Conservation (phyloP, 1,140 invertebrate genomes). For the Brachionus rotundiformis region DNA sequence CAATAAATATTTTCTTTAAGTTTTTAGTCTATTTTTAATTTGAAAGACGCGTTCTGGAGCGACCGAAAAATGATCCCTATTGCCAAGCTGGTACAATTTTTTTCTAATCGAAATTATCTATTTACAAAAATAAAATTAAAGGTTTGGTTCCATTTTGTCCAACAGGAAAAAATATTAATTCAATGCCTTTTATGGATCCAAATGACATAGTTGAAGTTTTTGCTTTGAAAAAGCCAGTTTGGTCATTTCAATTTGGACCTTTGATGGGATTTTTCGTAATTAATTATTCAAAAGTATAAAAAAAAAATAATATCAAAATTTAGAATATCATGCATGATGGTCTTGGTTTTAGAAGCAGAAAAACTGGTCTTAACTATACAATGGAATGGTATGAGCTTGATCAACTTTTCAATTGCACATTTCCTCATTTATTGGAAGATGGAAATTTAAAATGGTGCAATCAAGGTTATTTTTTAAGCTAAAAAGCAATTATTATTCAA, state of each 20-base stretch:
- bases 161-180: constrained; percentile 56
- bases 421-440: constrained; percentile 57
- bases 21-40: too few species aligned
- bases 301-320: constrained; percentile 10
- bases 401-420: constrained; percentile 62
- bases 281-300: background rate
- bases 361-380: constrained; percentile 59
- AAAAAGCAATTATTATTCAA: too few species aligned
- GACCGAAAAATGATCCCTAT: constrained; percentile 57
- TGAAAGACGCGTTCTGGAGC: background rate
- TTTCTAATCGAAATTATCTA: background rate
- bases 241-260: constrained; percentile 60
- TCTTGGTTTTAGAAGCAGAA: constrained; percentile 58
- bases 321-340: constrained; percentile 63
- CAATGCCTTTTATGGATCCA: constrained; percentile 57
- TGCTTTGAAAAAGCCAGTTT: constrained; percentile 62
- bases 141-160: constrained; percentile 59
- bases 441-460: constrained; percentile 59
- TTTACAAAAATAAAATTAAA: background rate
- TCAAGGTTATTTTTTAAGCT: constrained; percentile 54
- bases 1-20: too few species aligned
- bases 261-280: constrained; percentile 58
- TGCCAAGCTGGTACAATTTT: constrained; percentile 57
- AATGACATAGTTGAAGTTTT: constrained; percentile 58
- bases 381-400: constrained; percentile 63